Base-by-base conservation (phyloP, 2,888 invertebrate species). In the Abscondita cerata region DNA sequence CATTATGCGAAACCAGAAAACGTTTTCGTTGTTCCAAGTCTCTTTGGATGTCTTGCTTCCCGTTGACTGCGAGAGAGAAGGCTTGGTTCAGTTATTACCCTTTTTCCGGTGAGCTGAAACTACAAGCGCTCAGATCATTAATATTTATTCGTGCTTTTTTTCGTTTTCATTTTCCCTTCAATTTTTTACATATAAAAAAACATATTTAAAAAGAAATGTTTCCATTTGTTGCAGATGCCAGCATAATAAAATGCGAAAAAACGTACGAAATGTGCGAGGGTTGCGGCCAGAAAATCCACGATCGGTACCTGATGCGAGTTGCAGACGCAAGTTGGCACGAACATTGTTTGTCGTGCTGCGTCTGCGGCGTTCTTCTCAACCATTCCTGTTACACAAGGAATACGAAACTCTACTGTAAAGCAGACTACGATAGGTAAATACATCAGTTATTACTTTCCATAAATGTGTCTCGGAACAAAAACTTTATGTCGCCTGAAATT, bases 271-370 rank as follows among this genome's bases (percentile, higher is more conserved):
- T 92, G 76, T 98, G 98, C 83, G 95, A 95, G 74, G 95, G 95
- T 54, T 98, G 98, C 82, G 93, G 95, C 12, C 92, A 92, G 78
- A 93, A 94, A 81, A 98, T 98, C 75, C 89, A 93, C 78, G 98
- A 98, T 83, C 88, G 96, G 61, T 98, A 94, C 83, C 87, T 98
- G 75, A 93, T 97, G 90, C 87, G 96, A 76, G 96, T 98, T 47
- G 92, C 93, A 51, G 96, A 97, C 75, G 86, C 94, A 60, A 94
- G 93, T 76, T 98, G 96, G 92, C 98, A 98, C 83, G 96, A 97
- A 78, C 91, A 92, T 78, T 99, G 99, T 82, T 88, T 99, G 66
- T 90, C 92, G 74, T 99, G 99, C 83, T 91, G 92, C 76, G 95
- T 95, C 66, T 99, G 99, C 80, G 93, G 95, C 66, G 86, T 90